Evolutionary conservation across 2,113 vertebrate genomes (phyloP), one percentile per base, ranked within the genome.

Genomic region (Lampris megalopsis): DNA sequence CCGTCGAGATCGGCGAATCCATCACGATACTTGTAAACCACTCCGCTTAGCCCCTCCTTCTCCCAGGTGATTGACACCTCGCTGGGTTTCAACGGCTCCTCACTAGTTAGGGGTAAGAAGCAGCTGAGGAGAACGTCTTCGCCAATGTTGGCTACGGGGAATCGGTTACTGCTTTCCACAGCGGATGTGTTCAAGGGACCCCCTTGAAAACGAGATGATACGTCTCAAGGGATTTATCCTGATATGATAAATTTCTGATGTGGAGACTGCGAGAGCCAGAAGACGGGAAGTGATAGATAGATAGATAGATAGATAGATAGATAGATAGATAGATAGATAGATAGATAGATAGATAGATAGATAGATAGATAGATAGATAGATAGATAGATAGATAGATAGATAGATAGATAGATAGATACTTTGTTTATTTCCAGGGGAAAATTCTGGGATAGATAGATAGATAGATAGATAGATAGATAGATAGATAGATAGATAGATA

Each of bases 41-140:
- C 1, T 2, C 87, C 70, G 0, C 0, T 9, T 45, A 79, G 11
- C 0, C 6, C 76, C 2, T 0, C 40, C 81, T 75, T 91, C 61
- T 8, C 9, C 91, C 91, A 92, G 24, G 71, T 83, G 40, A 91
- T 71, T 0, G 80, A 73, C 68, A 90, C 49, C 0, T 56, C 1
- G 1, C 7, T 48, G 36, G 77, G 1, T 0, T 0, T 8, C 10
- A 36, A 2, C 0, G 1, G 9, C 11, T 5, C 4, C 5, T 40
- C 13, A 1, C 0, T 11, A 2, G 41, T 0, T 3, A 6, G 1
- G 8, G 11, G 0, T 0, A 90, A 50, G n/a, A 56, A 80, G 64
- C 91, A 92, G 86, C 85, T 91, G 77, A 92, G 86, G 0, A 88
- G 45, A 10, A n/a, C 0, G 13, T 91, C 84, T 13, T 71, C 1